phyloP scores from a whole-genome alignment of 2,888 invertebrate species.

The Watsonalla cultraria region DNA sequence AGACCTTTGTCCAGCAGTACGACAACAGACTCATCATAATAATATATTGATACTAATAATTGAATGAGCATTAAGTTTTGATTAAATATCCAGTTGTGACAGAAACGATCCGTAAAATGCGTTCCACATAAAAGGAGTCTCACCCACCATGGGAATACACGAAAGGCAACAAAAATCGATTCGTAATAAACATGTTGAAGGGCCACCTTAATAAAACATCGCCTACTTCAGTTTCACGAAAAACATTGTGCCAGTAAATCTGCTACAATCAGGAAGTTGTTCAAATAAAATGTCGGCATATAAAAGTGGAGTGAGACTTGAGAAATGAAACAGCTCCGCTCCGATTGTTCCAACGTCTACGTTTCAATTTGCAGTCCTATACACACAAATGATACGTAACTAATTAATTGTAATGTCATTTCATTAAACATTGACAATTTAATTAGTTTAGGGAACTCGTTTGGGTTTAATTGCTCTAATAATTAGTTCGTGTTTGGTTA shows the following conservation, averaged over 20 bases:
- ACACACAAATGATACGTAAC: conserved; percentile 1
- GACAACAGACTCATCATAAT: no score
- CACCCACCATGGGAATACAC: no score
- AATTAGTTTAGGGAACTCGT: background rate
- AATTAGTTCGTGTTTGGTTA: background rate
- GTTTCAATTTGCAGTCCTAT: conserved; percentile 3
- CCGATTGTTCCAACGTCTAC: conserved; percentile 1
- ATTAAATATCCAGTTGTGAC: no score
- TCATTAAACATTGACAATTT: background rate
- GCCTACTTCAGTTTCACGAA: background rate
- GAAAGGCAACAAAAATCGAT: no score
- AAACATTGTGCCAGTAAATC: conserved; percentile 1
- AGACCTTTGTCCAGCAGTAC: no score
- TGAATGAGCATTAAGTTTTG: no score
- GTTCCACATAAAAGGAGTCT: no score
- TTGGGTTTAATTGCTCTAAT: background rate
- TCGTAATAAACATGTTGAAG: background rate
- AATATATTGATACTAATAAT: no score
- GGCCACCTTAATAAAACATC: background rate
- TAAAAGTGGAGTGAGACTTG: conserved; percentile 1
- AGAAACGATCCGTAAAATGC: no score
- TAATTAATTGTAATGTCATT: background rate
- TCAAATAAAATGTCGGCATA: conserved; percentile 4
- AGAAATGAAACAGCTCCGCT: conserved; percentile 1
- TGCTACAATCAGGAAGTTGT: conserved; percentile 3